These are phyloP conservation scores for Achatina immaculata DNA, from an alignment of 1,140 invertebrate species.

Conservation along the genomic window DNA sequence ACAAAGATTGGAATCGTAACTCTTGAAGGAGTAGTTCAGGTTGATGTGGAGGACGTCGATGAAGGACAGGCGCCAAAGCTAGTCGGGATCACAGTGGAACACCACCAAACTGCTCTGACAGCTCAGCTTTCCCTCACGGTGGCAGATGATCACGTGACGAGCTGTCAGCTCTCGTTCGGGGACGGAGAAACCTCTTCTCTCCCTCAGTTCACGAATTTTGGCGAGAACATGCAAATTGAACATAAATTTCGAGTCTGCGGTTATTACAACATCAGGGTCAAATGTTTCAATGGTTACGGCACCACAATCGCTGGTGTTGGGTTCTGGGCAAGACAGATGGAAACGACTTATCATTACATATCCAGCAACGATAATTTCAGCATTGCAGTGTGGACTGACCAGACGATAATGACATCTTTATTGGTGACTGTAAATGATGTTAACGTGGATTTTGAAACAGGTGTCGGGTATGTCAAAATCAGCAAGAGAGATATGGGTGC, in stretches of 20 bases:
- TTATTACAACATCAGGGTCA: slow-evolving; percentile 36
- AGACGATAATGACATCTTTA: slow-evolving; percentile 36
- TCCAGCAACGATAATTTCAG: slow-evolving; percentile 33
- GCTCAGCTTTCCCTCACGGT: slow-evolving; percentile 40
- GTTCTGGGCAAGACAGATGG: slow-evolving; percentile 45
- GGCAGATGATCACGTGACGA: slow-evolving; percentile 38
- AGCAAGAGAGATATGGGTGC: neutral
- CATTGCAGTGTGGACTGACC: slow-evolving; percentile 40
- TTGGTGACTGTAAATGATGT: slow-evolving; percentile 15
- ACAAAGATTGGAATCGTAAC: slow-evolving; percentile 49
- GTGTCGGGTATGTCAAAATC: neutral
- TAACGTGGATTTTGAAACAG: neutral
- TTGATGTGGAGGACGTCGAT: slow-evolving; percentile 43
- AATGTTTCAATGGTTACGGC: slow-evolving; percentile 52
- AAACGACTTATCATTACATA: slow-evolving; percentile 40
- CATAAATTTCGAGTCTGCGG: slow-evolving; percentile 43
- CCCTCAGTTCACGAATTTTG: slow-evolving; percentile 34
- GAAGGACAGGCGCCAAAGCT: slow-evolving; percentile 48
- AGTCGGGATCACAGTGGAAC: slow-evolving; percentile 46
- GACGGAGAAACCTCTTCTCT: slow-evolving; percentile 19
- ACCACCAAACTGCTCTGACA: neutral
- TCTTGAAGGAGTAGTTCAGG: slow-evolving; percentile 42
- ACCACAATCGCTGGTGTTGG: slow-evolving; percentile 23
- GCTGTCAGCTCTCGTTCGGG: slow-evolving; percentile 45
- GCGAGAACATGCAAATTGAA: neutral